Base-by-base conservation (phyloP, 2,888 invertebrate genomes). In the Hermodice carunculata region DNA sequence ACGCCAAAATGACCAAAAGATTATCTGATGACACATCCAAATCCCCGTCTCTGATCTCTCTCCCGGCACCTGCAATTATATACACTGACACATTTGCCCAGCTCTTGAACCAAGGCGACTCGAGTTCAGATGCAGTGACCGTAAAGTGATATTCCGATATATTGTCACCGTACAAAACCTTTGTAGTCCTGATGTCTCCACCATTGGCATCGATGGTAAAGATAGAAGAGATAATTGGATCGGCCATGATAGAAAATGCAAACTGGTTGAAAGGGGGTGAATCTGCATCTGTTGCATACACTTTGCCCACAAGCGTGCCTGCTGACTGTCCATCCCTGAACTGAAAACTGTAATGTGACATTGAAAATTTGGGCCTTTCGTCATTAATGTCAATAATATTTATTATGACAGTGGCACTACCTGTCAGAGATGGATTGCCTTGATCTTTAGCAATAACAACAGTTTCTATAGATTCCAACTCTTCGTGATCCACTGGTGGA, bases 401-500 rank as follows among this genome's bases (percentile, higher is more conserved):
- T 17, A 49, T 24, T 5, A 19, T 24, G 6, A 95, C 90, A 0
- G 92, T 89, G 0, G 92, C 91, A 0, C 91, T 88, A 0, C 92
- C 88, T 63, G 90, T 90, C 64, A 91, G 88, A 2, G 91, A 88
- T 0, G 94, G 94, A 63, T 89, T 90, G 0, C 96, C 96, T 42
- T 90, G 90, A 83, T 97, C 96, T 34, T 91, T 90, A 0, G 95
- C 96, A 14, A 91, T 89, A 1, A 96, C 89, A 1, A 91, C 90
- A 28, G 97, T 85, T 78, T 94, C 26, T 17, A 49, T 5, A 24
- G 24, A 17, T 26, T 49, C 14, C 6, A 49, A 14, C 22, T 6
- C 28, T 42, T 51, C 26, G 26, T 34, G 40, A 28, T 53, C 40
- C 29, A 53, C 19, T 34, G 34, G 24, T 4, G 40, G 19, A 53